Conservation (phyloP, 2,797 vertebrate species). For the Perodicticus potto region DNA sequence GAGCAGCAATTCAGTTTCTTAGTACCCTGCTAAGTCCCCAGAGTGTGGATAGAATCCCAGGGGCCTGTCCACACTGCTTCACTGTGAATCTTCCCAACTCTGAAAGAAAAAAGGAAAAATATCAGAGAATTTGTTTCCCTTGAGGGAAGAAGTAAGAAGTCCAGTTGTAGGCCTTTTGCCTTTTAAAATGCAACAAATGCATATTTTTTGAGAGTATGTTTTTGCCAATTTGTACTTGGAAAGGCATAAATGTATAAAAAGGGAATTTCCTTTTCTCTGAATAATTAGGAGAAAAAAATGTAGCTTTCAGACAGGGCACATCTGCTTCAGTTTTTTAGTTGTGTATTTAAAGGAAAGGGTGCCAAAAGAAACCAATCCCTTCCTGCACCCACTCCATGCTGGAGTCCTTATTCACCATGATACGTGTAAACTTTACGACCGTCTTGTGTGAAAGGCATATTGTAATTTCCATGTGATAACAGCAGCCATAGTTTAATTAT, state of each 20-base stretch:
- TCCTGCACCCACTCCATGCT: not conserved
- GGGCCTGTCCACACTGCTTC: not conserved
- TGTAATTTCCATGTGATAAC: not conserved
- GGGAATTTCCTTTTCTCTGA: constrained; percentile 62
- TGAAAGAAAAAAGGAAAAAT: constrained; percentile 25
- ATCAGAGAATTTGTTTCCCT: constrained; percentile 9
- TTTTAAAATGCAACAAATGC: constrained; percentile 4
- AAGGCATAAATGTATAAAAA: constrained; percentile 61
- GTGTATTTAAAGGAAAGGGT: constrained; percentile 42
- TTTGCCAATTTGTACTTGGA: constrained; percentile 63
- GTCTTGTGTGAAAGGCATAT: not conserved
- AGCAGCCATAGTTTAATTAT: not conserved
- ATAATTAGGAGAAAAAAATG: constrained; percentile 62
- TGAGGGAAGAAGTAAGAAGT: not conserved
- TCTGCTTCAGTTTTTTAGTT: constrained; percentile 70
- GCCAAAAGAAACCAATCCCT: not conserved
- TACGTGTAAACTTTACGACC: not conserved
- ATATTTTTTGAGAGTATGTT: constrained; percentile 41
- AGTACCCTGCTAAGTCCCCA: not conserved
- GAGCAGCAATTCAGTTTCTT: not conserved
- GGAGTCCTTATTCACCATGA: not conserved
- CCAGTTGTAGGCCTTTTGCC: not conserved
- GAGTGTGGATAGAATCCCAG: not conserved
- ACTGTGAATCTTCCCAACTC: not conserved
- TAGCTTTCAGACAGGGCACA: constrained; percentile 36